These are phyloP conservation scores for Nephrotoma guestfalica DNA, from an alignment of 2,888 invertebrate species.

Conservation along the genomic window DNA sequence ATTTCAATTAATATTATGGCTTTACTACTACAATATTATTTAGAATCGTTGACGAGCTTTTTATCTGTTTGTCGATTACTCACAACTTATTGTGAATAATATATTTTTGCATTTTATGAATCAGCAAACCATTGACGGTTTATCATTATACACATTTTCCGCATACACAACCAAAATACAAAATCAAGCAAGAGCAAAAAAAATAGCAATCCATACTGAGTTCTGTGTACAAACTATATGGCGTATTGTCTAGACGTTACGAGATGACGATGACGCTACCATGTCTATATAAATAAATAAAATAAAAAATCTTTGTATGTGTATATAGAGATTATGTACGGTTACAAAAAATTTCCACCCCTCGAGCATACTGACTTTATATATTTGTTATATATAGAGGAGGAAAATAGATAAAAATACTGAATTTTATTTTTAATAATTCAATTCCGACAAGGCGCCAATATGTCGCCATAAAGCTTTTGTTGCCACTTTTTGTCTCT, in stretches of 20 bases:
- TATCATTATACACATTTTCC: neutral
- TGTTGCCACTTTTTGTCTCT: neutral
- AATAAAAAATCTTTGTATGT: neutral
- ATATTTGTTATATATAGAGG: neutral
- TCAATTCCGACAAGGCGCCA: neutral
- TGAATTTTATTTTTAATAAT: neutral
- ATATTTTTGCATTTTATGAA: neutral
- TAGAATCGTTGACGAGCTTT: neutral
- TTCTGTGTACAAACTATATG: neutral
- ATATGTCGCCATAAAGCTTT: neutral
- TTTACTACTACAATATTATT: neutral
- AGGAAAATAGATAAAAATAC: neutral
- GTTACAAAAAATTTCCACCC: neutral
- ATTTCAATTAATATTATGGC: neutral
- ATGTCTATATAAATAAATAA: neutral
- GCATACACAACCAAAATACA: neutral
- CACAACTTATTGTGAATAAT: neutral
- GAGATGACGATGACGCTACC: neutral
- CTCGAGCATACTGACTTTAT: neutral
- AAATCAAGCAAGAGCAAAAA: neutral
- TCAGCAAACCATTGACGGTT: neutral
- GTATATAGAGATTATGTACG: neutral
- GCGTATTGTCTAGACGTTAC: neutral
- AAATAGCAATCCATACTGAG: neutral
- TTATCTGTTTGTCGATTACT: neutral